Conservation (phyloP, 2,888 invertebrate genomes). For the Gibbula magus region DNA sequence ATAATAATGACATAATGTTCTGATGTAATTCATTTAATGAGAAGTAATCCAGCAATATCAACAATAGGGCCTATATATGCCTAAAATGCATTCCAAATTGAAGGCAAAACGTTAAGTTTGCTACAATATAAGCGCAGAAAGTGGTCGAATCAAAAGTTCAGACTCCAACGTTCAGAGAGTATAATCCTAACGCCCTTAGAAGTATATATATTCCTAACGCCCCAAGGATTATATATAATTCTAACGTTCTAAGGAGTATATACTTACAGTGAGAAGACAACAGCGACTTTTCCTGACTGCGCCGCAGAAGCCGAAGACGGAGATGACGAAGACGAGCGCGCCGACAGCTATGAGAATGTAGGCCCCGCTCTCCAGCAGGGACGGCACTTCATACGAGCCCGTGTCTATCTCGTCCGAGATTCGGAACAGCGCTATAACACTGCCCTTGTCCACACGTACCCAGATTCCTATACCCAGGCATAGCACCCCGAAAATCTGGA, state of each 20-base stretch:
- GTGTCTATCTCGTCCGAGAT: constrained; percentile 4
- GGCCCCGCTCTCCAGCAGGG: constrained; percentile 18
- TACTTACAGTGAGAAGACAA: constrained; percentile 14
- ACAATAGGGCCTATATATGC: no score
- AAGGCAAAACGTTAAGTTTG: no score
- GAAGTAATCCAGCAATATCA: no score
- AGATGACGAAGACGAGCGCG: constrained; percentile 14
- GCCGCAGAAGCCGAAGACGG: constrained; percentile 29
- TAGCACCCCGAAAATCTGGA: constrained; percentile 25
- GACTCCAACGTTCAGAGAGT: no score
- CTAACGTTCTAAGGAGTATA: background rate
- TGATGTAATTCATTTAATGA: no score
- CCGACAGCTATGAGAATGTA: constrained; percentile 24
- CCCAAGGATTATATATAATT: background rate
- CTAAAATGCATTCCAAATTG: no score
- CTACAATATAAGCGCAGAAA: no score
- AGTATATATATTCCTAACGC: background rate
- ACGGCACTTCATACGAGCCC: background rate
- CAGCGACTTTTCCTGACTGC: constrained; percentile 20
- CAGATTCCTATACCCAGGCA: constrained; percentile 25
- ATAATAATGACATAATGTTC: no score
- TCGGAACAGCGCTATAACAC: constrained; percentile 1
- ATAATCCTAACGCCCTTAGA: no score
- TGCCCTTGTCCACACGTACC: constrained; percentile 18
- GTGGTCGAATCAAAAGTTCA: no score